phyloP scores from a whole-genome alignment of 2,888 invertebrate species.

The Oscheius onirici region DNA sequence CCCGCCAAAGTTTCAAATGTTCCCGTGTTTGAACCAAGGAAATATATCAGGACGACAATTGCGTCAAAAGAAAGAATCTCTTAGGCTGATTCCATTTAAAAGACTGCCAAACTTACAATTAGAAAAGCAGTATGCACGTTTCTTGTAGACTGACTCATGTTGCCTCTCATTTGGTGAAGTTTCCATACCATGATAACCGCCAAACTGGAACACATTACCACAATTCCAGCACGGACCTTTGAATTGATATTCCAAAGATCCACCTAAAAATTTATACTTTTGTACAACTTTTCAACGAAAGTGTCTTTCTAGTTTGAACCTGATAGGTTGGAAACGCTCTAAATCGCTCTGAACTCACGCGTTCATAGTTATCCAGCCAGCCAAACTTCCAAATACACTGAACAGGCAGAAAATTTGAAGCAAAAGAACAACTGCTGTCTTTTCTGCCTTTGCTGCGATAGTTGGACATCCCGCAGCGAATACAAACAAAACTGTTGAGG shows the following conservation, averaged over 20 bases:
- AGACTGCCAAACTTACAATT: background rate
- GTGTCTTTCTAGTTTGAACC: no score
- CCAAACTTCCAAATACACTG: no score
- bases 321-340: no score
- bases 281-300: no score
- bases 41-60: background rate
- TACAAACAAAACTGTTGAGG: no score
- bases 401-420: no score
- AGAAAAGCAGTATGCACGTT: background rate
- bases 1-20: background rate
- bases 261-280: no score
- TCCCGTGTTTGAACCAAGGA: slow-evolving; percentile 6
- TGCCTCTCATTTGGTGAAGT: background rate
- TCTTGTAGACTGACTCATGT: background rate
- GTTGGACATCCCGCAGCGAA: no score
- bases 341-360: no score
- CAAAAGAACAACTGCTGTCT: no score
- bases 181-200: background rate
- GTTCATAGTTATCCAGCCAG: no score
- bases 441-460: no score
- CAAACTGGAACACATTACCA: background rate
- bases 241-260: background rate
- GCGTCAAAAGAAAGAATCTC: background rate
- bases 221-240: background rate
- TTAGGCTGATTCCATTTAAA: background rate